These are phyloP conservation scores for Tolypeutes matacus DNA, from an alignment of 2,797 vertebrate species.

Conservation along the genomic window DNA sequence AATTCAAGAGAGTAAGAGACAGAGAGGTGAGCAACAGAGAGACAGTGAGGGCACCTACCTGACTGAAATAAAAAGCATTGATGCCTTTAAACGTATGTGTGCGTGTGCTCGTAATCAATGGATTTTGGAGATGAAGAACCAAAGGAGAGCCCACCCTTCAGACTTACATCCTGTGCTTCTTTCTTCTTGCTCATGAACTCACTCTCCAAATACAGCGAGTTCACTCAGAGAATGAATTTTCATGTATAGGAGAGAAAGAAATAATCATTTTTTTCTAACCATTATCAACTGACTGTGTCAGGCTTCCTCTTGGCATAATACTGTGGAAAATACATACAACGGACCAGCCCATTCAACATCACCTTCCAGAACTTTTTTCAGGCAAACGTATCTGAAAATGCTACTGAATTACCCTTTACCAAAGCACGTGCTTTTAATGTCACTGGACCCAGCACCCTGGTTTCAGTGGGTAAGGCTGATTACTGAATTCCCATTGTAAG, in stretches of 20 bases:
- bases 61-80: slow-evolving; percentile 53
- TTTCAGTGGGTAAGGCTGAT: not conserved
- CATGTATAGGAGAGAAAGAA: slow-evolving; percentile 37
- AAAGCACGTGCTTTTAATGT: not conserved
- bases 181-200: not conserved
- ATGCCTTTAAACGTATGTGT: not conserved
- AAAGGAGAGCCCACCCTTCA: not conserved
- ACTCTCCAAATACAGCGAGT: not conserved
- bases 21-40: slow-evolving; percentile 48
- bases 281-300: not conserved
- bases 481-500: not conserved
- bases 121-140: slow-evolving; percentile 18
- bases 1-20: slow-evolving; percentile 75
- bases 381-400: not conserved
- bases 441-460: not conserved
- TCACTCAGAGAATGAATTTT: not conserved
- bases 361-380: not conserved
- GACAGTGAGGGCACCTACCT: not conserved
- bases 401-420: not conserved
- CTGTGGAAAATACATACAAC: not conserved
- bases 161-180: not conserved
- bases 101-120: not conserved
- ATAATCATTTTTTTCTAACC: not conserved
- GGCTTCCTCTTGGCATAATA: not conserved
- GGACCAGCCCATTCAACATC: not conserved